Conservation (phyloP, 2,888 invertebrate genomes). For the Drosophila anceps region DNA sequence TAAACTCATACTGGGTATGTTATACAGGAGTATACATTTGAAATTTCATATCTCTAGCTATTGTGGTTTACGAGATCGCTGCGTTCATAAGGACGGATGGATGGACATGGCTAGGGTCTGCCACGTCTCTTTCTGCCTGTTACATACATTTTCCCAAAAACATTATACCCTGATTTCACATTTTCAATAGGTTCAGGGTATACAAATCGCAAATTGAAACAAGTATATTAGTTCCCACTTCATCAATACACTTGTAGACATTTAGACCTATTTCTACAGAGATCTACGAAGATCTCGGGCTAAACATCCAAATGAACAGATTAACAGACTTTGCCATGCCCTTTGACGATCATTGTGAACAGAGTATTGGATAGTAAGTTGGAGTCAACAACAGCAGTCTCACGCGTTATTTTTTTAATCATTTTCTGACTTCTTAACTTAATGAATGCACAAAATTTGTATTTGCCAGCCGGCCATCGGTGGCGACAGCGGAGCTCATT, state of each 20-base stretch:
- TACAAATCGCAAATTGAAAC: not conserved
- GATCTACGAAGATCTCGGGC: not conserved
- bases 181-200: no score
- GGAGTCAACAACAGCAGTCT: no score
- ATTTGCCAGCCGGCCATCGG: not conserved
- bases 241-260: not conserved
- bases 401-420: not conserved
- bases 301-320: not conserved
- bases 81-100: no score
- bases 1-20: no score
- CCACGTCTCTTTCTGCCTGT: no score
- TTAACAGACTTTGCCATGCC: not conserved
- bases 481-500: slow-evolving; percentile 18
- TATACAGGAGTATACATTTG: no score
- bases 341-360: not conserved
- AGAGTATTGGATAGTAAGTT: not conserved
- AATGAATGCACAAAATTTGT: slow-evolving; percentile 40
- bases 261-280: not conserved
- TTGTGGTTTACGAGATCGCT: no score
- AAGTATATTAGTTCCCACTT: not conserved
- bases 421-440: no score
- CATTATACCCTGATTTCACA: no score
- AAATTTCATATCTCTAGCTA: no score
- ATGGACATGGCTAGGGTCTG: no score
- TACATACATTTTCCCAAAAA: no score